phyloP scores from a whole-genome alignment of 2,888 invertebrate species.

The Drosophila rubida region DNA sequence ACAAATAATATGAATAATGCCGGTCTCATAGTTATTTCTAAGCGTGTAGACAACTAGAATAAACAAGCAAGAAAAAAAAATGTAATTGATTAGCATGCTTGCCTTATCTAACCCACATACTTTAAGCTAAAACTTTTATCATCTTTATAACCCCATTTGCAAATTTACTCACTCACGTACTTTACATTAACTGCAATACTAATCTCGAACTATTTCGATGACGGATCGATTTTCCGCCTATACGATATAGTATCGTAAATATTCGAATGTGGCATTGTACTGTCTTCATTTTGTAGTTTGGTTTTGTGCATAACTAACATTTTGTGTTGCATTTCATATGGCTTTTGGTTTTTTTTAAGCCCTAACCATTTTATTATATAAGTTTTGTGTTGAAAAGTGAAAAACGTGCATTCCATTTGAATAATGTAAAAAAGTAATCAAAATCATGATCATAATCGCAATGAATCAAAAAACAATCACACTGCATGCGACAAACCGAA shows the following conservation, averaged over 20 bases:
- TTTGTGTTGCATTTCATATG: not conserved
- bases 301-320: not conserved
- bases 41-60: not conserved
- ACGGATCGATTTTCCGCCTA: constrained; percentile 6
- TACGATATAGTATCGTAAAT: constrained; percentile 4
- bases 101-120: constrained; percentile 15
- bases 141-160: constrained; percentile 21
- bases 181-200: constrained; percentile 4
- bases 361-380: not conserved
- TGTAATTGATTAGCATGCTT: constrained; percentile 11
- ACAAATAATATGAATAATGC: not conserved
- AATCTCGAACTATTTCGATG: constrained; percentile 9
- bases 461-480: constrained; percentile 1
- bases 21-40: not conserved
- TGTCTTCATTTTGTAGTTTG: constrained; percentile 10
- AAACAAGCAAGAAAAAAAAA: not conserved
- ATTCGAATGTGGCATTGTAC: constrained; percentile 13
- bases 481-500: not conserved
- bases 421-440: not conserved
- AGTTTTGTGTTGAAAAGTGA: not conserved
- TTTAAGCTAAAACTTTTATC: constrained; percentile 7
- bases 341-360: not conserved
- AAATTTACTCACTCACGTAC: not conserved
- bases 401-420: constrained; percentile 2
- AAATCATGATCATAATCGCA: constrained; percentile 15